A percentile compares a stretch with the other conserved stretches of the same genome.
Evolutionary conservation across 2,113 vertebrate species (phyloP).

Genomic region (Hippocampus zosterae): DNA sequence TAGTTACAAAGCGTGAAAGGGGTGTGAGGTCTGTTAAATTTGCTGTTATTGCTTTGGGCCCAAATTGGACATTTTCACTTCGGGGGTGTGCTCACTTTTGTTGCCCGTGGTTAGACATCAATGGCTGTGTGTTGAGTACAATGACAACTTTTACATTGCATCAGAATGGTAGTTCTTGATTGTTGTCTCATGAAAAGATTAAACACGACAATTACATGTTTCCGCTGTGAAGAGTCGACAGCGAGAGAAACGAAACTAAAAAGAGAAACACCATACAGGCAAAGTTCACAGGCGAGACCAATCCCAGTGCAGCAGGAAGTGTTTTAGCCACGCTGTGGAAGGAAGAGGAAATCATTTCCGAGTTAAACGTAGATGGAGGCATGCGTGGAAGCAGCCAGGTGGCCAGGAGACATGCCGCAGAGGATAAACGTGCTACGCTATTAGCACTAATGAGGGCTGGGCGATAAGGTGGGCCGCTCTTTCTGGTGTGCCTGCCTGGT

Average conservation of each 20-base stretch:
- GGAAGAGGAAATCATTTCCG: background rate
- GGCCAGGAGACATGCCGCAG: slow-evolving; percentile 17
- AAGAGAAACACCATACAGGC: slow-evolving; percentile 1
- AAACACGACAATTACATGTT: no score
- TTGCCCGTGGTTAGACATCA: no score
- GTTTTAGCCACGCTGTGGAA: background rate
- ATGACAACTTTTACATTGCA: no score
- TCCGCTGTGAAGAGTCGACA: background rate
- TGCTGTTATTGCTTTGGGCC: no score
- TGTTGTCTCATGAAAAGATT: background rate
- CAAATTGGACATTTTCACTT: no score
- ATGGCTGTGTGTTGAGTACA: no score
- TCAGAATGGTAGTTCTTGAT: background rate
- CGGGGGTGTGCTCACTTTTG: no score
- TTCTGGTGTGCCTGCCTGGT: no score
- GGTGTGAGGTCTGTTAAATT: no score
- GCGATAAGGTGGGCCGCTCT: background rate
- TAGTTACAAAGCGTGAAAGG: no score
- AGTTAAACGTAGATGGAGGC: background rate
- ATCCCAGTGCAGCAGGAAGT: background rate
- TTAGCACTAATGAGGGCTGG: background rate
- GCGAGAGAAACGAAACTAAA: background rate
- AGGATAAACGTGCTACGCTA: background rate
- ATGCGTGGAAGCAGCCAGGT: background rate
- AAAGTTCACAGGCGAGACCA: background rate